Evolutionary conservation across 2,888 invertebrate species (phyloP), one percentile per base, ranked within the genome.

Genomic region (Chymomyza caudatula): DNA sequence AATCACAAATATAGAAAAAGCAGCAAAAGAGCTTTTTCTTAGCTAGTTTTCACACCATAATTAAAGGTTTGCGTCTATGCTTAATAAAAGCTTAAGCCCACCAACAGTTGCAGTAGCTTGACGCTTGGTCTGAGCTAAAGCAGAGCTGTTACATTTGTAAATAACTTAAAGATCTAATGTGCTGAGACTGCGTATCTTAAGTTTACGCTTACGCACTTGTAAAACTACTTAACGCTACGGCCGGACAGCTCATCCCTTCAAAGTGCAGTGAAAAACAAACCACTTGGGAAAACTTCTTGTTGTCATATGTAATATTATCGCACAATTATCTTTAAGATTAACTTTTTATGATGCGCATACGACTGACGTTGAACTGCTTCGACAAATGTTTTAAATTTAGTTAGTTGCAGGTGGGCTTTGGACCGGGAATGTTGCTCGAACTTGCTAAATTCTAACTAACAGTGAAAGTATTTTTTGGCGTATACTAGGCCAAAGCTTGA

Each of bases 321-420:
- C 25, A 8, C 15, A 25, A 37, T 57, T 44, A 37, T 37, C 29
- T 37, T 37, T 37, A 37, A 37, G 29, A 37, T 37, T 37, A 37
- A 37, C 49, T 42, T 47, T 56, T 57, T 47, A 37, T 20, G 59
- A 42, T 63, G 55, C 52, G 55, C 20, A 23, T 72, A 67, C 15
- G 55, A 52, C 43, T 53, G 68, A 57, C 67, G 59, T 73, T 73
- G 61, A 77, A 66, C 68, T 63, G 49, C 52, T 67, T 77, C 59
- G 75, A 73, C 59, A 49, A 56, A 65, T 19, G 59, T 57, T 59
- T 63, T 65, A 22, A 64, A 71, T 75, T 85, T 73, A 85, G 80
- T 47, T 47, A 47, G 17, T 52, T 20, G n/a, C 83, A 69, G 74
- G 76, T 71, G 55, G 54, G 59, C 67, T 69, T 56, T 63, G 29